Conservation (phyloP, 1,140 invertebrate genomes). For the Bombyx mandarina region DNA sequence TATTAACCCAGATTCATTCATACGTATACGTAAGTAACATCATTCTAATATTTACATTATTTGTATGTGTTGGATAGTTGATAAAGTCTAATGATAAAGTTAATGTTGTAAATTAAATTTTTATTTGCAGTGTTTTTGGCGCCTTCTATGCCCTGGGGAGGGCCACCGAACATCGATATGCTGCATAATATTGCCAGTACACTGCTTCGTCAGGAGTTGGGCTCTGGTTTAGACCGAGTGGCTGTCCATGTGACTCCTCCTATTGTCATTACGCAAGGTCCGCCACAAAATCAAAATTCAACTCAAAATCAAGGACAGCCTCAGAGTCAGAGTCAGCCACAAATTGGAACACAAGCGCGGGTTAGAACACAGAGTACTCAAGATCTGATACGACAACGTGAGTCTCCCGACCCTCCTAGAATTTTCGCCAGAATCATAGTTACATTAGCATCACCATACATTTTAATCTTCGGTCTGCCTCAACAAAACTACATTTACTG, state of each 20-base stretch:
- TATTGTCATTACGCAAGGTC: neutral
- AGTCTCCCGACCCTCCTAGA: too few relatives aligned
- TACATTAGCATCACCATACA: too few relatives aligned
- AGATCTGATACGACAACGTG: too few relatives aligned
- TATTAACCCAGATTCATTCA: too few relatives aligned
- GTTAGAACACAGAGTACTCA: neutral
- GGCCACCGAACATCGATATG: constrained; percentile 25
- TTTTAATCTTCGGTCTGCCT: too few relatives aligned
- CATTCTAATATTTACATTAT: too few relatives aligned
- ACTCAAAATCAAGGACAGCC: constrained; percentile 7
- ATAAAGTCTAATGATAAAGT: neutral
- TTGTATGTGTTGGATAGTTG: neutral
- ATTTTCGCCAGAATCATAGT: too few relatives aligned
- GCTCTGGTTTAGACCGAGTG: constrained; percentile 25
- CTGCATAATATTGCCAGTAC: constrained; percentile 35
- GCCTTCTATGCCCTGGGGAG: constrained; percentile 25
- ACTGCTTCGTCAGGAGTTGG: constrained; percentile 29
- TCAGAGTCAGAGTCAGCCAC: constrained; percentile 5
- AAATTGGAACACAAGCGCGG: constrained; percentile 3
- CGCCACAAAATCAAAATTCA: constrained; percentile 1
- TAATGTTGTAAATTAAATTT: constrained; percentile 9
- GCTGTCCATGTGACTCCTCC: constrained; percentile 7
- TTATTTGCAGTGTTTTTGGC: constrained; percentile 25
- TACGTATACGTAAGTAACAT: too few relatives aligned
- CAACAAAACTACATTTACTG: too few relatives aligned